Percentiles rank a stretch among this genome's conserved stretches.
These are phyloP conservation scores for Sapayoa aenigma DNA, from an alignment of 2,113 vertebrate genomes.

Conservation along the genomic window DNA sequence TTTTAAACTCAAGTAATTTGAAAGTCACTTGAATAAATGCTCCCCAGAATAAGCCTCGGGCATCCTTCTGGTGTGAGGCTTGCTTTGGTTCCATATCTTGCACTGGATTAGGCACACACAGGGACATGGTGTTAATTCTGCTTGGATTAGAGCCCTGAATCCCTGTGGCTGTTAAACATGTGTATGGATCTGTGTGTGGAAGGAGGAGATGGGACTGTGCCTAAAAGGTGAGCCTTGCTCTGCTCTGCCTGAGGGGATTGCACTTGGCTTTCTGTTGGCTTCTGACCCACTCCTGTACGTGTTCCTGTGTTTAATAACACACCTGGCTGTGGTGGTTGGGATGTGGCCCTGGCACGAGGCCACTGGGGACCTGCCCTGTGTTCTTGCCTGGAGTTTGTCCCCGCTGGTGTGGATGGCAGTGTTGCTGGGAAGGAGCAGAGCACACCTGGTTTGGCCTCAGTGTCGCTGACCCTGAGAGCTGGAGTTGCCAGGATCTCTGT, in stretches of 20 bases:
- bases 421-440: neutral
- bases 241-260: neutral
- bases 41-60: neutral
- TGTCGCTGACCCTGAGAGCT: neutral
- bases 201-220: neutral
- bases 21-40: neutral
- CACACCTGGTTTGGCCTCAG: neutral
- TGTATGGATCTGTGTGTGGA: neutral
- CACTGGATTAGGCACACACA: neutral
- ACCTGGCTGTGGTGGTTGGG: neutral
- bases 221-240: neutral
- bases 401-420: neutral
- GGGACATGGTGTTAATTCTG: neutral
- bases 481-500: neutral
- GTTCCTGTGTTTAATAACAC: neutral
- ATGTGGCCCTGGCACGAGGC: neutral
- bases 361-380: neutral
- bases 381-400: neutral
- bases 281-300: neutral
- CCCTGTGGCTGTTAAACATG: neutral
- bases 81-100: neutral
- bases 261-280: neutral
- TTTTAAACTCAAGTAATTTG: neutral
- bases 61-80: neutral
- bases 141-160: slow-evolving; percentile 21